These are phyloP conservation scores for Tauraco erythrolophus DNA, from an alignment of 2,113 vertebrate genomes.

Conservation along the genomic window DNA sequence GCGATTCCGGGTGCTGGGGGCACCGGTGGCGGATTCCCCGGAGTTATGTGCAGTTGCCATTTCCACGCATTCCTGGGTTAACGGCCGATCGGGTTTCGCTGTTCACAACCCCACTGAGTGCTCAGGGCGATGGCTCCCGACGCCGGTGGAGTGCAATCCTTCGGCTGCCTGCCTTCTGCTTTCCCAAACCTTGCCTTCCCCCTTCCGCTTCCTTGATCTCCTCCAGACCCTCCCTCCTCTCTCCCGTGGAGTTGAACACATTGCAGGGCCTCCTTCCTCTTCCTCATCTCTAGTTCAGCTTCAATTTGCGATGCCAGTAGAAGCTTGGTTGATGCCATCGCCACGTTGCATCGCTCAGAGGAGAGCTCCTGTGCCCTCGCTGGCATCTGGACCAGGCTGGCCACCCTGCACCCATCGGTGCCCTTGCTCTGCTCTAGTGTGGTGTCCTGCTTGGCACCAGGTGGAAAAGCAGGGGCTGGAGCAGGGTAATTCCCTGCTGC, in stretches of 20 bases:
- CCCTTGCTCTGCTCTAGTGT: neutral
- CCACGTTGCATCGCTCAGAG: neutral
- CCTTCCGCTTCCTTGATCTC: neutral
- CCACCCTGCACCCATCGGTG: neutral
- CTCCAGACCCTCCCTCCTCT: neutral
- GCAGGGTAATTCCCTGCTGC: neutral
- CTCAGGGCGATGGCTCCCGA: neutral
- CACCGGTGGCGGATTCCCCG: slow-evolving; percentile 65
- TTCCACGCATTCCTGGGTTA: slow-evolving; percentile 73
- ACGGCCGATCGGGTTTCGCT: slow-evolving; percentile 63
- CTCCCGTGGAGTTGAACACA: rapidly evolving
- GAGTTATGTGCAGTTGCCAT: slow-evolving; percentile 79
- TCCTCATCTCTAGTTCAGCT: neutral
- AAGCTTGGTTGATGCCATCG: rapidly evolving
- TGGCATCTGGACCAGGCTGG: neutral
- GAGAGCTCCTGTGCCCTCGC: neutral
- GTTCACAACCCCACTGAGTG: slow-evolving; percentile 23
- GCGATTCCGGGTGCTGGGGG: slow-evolving; percentile 74
- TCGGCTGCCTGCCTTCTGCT: neutral
- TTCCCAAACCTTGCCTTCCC: neutral
- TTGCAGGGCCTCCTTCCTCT: neutral
- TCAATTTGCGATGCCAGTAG: neutral
- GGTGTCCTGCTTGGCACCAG: neutral
- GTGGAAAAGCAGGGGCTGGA: neutral
- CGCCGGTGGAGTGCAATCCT: neutral